These are phyloP conservation scores for Marasmarcha lunaedactyla DNA, from an alignment of 2,888 invertebrate species.

Conservation along the genomic window DNA sequence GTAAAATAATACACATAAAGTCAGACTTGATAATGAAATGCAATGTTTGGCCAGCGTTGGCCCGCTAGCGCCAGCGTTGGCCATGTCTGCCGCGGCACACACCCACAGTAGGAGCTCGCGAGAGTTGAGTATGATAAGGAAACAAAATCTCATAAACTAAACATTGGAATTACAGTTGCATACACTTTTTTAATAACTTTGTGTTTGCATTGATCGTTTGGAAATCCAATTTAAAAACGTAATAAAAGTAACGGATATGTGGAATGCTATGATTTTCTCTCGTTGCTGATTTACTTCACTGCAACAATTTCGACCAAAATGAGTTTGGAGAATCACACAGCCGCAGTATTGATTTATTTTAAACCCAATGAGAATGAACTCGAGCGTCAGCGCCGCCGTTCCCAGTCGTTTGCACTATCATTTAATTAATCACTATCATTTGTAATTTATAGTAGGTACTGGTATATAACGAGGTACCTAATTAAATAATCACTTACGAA, in stretches of 20 bases:
- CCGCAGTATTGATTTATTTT: constrained; percentile 3
- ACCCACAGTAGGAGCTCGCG: background rate
- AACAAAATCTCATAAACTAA: constrained; percentile 18
- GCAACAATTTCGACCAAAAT: too few relatives aligned
- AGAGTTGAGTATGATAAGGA: constrained; percentile 24
- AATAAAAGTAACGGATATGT: background rate
- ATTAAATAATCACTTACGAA: constrained; percentile 45
- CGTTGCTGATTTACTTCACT: too few relatives aligned
- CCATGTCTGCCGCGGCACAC: constrained; percentile 11
- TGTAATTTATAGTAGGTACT: constrained; percentile 43
- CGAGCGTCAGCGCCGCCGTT: constrained; percentile 48
- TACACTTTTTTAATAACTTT: too few relatives aligned
- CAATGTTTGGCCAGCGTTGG: constrained; percentile 41
- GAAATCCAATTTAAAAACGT: background rate
- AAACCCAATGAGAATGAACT: constrained; percentile 21
- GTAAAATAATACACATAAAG: constrained; percentile 22
- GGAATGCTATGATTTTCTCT: too few relatives aligned
- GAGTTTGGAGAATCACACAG: background rate
- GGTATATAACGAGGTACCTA: constrained; percentile 48
- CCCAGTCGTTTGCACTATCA: constrained; percentile 67
- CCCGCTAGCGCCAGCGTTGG: constrained; percentile 33
- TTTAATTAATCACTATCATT: constrained; percentile 40
- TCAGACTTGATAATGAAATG: constrained; percentile 48
- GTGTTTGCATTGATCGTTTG: constrained; percentile 1
- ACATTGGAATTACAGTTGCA: too few relatives aligned